Evolutionary conservation across 2,888 invertebrate genomes (phyloP), one percentile per base, ranked within the genome.

Genomic region (Drosophila anceps): DNA sequence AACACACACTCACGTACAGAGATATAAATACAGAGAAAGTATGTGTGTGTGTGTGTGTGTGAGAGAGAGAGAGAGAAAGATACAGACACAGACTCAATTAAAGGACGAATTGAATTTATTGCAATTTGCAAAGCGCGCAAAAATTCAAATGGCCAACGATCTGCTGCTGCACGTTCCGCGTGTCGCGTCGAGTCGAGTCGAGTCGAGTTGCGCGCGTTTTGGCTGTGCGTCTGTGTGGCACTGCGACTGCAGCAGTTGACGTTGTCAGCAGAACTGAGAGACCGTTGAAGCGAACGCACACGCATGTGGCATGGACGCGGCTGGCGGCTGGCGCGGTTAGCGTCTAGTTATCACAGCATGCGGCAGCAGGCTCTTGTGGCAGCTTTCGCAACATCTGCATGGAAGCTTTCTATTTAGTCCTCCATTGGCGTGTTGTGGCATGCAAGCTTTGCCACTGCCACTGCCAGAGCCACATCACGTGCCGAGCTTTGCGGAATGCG

Each of bases 201-300:
- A 31, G 15, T 57, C 55, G 55, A 55, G 55, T 41, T 18, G 55
- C 55, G 55, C 29, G 46, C 57, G 57, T 33, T 20, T n/a, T 33
- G 37, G n/a, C 24, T 37, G 75, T 83, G 81, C 76, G 79, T 75
- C 73, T 53, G 66, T 79, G 66, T 65, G 55, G 61, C 77, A 64
- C 58, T 72, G 80, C 84, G 87, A 86, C 88, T 86, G 79, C 71
- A 84, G 87, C 87, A 69, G 84, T 84, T 83, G 88, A 79, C 88
- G 84, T 83, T 88, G 70, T 70, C 69, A 72, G 76, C 88, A 76
- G 72, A 88, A 84, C 84, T 84, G 88, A 83, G 69, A 61, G 70
- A 44, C 69, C 53, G 68, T 10, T 4, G 29, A 57, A 4, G 48
- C 58, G 54, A 62, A 61, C 63, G 59, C 77, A 81, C 72, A 75